Conservation (phyloP, 2,113 vertebrate genomes). For the Apteryx mantelli region DNA sequence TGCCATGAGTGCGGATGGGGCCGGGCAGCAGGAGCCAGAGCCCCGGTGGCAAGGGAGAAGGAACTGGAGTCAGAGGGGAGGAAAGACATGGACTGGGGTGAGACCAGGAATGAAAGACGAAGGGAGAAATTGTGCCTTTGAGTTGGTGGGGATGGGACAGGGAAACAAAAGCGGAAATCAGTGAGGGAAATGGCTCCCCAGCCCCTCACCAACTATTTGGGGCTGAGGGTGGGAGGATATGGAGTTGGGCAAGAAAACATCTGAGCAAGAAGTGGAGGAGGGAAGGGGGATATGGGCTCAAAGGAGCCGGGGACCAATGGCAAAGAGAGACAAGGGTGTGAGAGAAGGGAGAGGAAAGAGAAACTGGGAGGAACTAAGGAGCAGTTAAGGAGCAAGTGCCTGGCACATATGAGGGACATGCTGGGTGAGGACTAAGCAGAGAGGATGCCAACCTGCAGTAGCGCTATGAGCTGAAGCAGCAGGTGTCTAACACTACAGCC, state of each 20-base stretch:
- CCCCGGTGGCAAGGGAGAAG: accelerated
- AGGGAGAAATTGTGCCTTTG: background rate
- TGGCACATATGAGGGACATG: accelerated
- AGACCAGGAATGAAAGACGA: background rate
- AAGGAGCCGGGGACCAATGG: background rate
- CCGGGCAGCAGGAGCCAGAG: background rate
- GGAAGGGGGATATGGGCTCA: background rate
- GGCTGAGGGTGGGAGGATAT: background rate
- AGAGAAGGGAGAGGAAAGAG: background rate
- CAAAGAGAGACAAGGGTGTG: background rate
- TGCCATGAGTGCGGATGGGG: accelerated
- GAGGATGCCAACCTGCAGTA: background rate
- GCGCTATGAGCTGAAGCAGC: background rate
- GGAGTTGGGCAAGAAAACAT: background rate
- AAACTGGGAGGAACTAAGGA: background rate
- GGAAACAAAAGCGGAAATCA: background rate
- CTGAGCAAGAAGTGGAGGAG: background rate
- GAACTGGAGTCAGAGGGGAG: background rate
- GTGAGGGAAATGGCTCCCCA: background rate
- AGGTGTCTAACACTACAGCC: background rate
- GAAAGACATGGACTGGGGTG: background rate
- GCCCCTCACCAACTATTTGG: background rate
- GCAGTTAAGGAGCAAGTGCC: background rate
- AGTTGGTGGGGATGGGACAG: background rate
- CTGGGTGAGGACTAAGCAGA: background rate